Conservation (phyloP, 2,888 invertebrate species). For the Cryptus viduatorius region DNA sequence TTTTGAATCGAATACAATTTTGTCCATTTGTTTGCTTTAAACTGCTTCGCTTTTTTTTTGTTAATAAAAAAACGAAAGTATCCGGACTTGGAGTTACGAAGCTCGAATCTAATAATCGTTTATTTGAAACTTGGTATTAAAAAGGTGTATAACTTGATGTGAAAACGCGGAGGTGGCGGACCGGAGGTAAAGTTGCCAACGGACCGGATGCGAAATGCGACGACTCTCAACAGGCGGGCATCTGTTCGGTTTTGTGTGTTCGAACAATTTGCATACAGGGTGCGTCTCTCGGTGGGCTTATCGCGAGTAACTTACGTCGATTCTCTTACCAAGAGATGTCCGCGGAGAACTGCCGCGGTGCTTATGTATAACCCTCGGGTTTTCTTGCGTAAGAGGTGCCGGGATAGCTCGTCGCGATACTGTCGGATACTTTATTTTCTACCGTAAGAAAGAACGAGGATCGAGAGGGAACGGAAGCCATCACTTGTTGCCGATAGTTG, state of each 20-base stretch:
- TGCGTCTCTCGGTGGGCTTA: constrained; percentile 53
- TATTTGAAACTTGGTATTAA: background rate
- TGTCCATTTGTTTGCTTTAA: too few species aligned
- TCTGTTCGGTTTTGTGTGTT: constrained; percentile 39
- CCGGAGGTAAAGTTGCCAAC: constrained; percentile 76
- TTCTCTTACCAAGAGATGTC: constrained; percentile 32
- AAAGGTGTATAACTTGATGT: background rate
- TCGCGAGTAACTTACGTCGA: constrained; percentile 57
- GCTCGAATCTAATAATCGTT: background rate
- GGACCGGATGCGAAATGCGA: constrained; percentile 50
- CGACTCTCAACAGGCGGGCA: constrained; percentile 30
- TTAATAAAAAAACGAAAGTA: background rate
- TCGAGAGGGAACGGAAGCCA: constrained; percentile 46
- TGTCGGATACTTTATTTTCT: constrained; percentile 31
- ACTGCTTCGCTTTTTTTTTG: too few species aligned
- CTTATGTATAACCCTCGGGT: constrained; percentile 7
- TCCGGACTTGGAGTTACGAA: background rate
- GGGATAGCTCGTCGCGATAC: constrained; percentile 11
- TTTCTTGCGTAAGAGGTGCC: constrained; percentile 23
- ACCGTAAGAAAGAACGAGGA: constrained; percentile 15
- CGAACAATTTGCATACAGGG: constrained; percentile 52
- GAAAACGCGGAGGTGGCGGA: constrained; percentile 6
- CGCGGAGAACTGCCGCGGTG: background rate
- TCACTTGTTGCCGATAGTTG: constrained; percentile 42
- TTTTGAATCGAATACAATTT: too few species aligned